Base-by-base conservation (phyloP, 2,888 invertebrate genomes). In the Gastracanthus pulcherrimus region DNA sequence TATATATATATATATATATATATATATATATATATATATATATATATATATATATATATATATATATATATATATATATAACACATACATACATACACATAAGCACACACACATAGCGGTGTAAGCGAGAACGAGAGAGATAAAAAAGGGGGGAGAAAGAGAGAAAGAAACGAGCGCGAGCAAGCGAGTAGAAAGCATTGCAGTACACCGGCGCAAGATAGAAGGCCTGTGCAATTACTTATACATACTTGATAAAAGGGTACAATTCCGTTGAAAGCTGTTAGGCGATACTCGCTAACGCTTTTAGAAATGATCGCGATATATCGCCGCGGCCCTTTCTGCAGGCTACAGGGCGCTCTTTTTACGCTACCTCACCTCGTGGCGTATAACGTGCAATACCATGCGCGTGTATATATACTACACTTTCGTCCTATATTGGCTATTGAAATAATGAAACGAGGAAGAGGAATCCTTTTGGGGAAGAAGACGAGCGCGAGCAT, bases 221-320 rank as follows among this genome's bases (percentile, higher is more conserved):
- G 13, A 62, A 1, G n/a, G 29, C 58, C 55, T 19, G 23, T 51
- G 51, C 75, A 74, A 77, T 81, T 74, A 78, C 81, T 81, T 81
- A 77, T 81, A 70, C 81, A 74, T 81, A 74, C 81, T 81, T 78
- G 72, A 78, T 78, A 74, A 58, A 78, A 74, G 74, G 16, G 67
- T 51, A 81, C 74, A 81, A 81, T 78, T 62, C 19, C 74, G 69
- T 66, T 81, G 81, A 81, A 78, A 81, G 78, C 81, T 55, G 58
- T 66, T 55, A 64, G 51, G 38, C 38, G 51, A 36, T 58, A 11
- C 31, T 23, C 34, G 60, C 48, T 62, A 60, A 69, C 36, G 80
- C 76, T 80, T 80, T 80, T 70, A 55, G 76, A 76, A 80, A 62
- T 55, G 55, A 76, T 76, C 76, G 75, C 48, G 29, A 58, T 77